Evolutionary conservation across 1,140 invertebrate genomes (phyloP), one percentile per base, ranked within the genome.

Genomic region (Hormaphis cornu): DNA sequence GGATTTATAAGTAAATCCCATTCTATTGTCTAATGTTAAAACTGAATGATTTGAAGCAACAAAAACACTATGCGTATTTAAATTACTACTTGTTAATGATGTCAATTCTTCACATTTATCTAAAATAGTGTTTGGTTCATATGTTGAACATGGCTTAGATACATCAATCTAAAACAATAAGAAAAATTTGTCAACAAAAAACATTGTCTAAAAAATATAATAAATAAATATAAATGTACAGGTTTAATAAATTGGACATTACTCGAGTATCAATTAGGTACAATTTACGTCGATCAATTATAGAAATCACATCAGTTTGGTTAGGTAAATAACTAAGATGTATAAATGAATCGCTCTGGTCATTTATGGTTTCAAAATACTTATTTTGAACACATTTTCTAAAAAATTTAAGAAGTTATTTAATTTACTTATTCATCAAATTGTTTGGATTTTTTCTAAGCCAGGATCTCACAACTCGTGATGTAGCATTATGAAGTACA

Each of bases 311-410:
- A 66, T 66, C 44, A 35, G 24, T 24, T 30, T 66, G 28, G 16
- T 66, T 66, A 26, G 30, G 26, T 48, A 48, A 66, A 16, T 46
- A 66, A n/a, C 14, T 22, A 30, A 66, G 48, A 35, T 48, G 59
- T 16, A 66, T 30, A 48, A 66, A 66, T 14, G 59, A 66, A 33
- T 66, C 59, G n/a, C 8, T 35, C n/a, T 66, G 59, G 24, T 46
- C 26, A 48, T 14, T 30, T 16, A 14, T 18, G 30, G 18, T 28
- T 8, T 66, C 44, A 66, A 66, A 50, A 48, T 66, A 48, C 24
- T 66, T 66, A 20, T 66, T 16, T 66, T 66, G 59, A 22, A 33
- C 24, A 48, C 59, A 66, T 33, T 48, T 30, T 16, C 59, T 66
- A 28, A 18, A 28, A 61, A 61, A 2, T 28, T 28, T 1, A 30